phyloP scores from a whole-genome alignment of 2,888 invertebrate species.

The Subacronicta megacephala region DNA sequence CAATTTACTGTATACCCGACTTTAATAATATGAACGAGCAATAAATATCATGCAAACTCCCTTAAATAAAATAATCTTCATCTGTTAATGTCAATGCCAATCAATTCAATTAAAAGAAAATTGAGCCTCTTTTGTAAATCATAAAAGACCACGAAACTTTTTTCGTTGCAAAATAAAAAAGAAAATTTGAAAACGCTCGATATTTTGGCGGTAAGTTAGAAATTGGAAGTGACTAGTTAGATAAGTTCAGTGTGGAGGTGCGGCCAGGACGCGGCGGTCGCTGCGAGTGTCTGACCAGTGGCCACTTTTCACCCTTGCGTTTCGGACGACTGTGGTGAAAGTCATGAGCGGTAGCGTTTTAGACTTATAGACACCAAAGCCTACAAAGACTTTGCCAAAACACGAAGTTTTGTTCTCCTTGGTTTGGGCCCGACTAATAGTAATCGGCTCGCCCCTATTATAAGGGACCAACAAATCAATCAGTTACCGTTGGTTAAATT shows the following conservation, averaged over 20 bases:
- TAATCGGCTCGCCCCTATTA: too few relatives aligned
- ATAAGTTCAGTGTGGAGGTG: constrained; percentile 36
- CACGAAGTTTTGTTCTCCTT: neutral
- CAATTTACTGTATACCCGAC: neutral
- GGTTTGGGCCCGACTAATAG: too few relatives aligned
- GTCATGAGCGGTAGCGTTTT: constrained; percentile 18
- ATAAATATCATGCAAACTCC: constrained; percentile 13
- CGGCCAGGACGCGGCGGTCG: constrained; percentile 42
- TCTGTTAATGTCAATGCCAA: neutral
- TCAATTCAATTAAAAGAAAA: constrained; percentile 4
- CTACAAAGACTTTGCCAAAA: too few relatives aligned
- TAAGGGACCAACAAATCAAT: too few relatives aligned
- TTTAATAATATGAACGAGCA: constrained; percentile 5
- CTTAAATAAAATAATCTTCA: neutral
- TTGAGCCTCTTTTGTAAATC: constrained; percentile 2
- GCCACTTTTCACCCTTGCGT: constrained; percentile 53
- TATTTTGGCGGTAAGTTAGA: constrained; percentile 10
- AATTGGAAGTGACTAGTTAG: constrained; percentile 14
- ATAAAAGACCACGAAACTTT: constrained; percentile 3
- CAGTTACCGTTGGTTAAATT: too few relatives aligned
- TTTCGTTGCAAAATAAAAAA: constrained; percentile 9
- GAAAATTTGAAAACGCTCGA: constrained; percentile 16
- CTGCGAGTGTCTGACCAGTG: constrained; percentile 51
- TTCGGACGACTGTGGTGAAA: constrained; percentile 22
- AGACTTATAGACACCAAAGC: neutral